Base-by-base conservation (phyloP, 2,113 vertebrate species). In the Zonotrichia leucophrys region DNA sequence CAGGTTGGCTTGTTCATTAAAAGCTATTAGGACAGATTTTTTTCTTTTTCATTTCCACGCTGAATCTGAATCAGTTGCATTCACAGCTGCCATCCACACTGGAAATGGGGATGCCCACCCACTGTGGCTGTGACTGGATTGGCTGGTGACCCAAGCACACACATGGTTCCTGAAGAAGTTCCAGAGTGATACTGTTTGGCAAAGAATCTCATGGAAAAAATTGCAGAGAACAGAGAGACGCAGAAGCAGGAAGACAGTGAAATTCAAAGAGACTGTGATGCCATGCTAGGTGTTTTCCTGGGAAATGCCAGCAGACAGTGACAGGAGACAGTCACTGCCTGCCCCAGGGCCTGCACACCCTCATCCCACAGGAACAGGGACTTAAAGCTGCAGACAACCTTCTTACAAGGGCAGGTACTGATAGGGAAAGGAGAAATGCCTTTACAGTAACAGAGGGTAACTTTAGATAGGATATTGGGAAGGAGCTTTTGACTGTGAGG, bases 71-170 rank as follows among this genome's bases (percentile, higher is more conserved):
- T 50, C 12, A 15, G 11, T 41, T n/a, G 9, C 12, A 35, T 53
- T 89, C 35, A 55, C 25, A 55, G 10, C 15, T 72, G 22, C 21
- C 39, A 7, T 35, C 19, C 12, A 62, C 19, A 49, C 13, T 3
- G 28, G 60, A 87, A 85, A 67, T 2, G 12, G 10, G 4, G 56
- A 58, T 33, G 17, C 35, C 69, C 2, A 5, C 8, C 21, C 33
- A 33, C 42, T 9, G 0, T 3, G 4, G 4, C n/a, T 56, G 35
- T 25, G 30, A 42, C 10, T 3, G 15, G 17, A 18, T 3, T 31
- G 37, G 39, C 37, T 15, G 13, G 23, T 62, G 16, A 68, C 5
- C 9, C 41, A 25, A 62, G 12, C 0, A 9, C 1, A 20, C 5
- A 31, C 18, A 4, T 30, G 6, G 12, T n/a, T n/a, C 20, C 49